phyloP scores from a whole-genome alignment of 2,113 vertebrate species.

The Pongo pygmaeus region DNA sequence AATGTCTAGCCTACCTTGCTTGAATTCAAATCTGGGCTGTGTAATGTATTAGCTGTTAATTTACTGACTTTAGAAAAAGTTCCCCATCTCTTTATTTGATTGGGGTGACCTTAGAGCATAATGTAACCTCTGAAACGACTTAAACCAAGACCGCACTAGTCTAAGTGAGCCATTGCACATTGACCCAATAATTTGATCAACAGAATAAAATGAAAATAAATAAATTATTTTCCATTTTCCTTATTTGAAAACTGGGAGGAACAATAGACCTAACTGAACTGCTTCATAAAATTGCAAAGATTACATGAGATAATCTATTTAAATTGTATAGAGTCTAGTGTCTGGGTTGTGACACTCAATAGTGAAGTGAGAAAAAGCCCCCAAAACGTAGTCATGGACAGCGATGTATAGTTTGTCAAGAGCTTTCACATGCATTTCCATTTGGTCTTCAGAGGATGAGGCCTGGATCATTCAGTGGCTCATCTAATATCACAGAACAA shows the following conservation, averaged over 20 bases:
- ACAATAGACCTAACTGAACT: not conserved
- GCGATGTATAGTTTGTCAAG: not conserved
- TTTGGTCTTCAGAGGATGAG: not conserved
- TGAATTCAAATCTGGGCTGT: not conserved
- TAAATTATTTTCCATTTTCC: not conserved
- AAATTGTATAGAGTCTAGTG: not conserved
- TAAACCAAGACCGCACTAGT: too few species aligned
- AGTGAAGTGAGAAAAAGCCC: not conserved
- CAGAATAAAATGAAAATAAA: not conserved
- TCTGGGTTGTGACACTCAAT: not conserved
- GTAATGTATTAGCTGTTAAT: not conserved
- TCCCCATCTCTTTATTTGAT: not conserved
- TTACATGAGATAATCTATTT: not conserved
- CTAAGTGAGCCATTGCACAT: too few species aligned
- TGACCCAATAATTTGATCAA: too few species aligned
- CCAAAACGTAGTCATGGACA: not conserved
- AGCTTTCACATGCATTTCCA: not conserved
- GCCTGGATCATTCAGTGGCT: not conserved
- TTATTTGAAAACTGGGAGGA: not conserved
- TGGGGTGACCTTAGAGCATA: too few species aligned
- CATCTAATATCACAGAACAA: not conserved
- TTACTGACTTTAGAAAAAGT: not conserved
- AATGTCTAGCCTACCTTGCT: not conserved
- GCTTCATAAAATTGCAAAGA: not conserved
- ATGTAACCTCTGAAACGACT: too few species aligned